These are phyloP conservation scores for Phyllostomus discolor DNA, from an alignment of 2,113 vertebrate species.

Conservation along the genomic window DNA sequence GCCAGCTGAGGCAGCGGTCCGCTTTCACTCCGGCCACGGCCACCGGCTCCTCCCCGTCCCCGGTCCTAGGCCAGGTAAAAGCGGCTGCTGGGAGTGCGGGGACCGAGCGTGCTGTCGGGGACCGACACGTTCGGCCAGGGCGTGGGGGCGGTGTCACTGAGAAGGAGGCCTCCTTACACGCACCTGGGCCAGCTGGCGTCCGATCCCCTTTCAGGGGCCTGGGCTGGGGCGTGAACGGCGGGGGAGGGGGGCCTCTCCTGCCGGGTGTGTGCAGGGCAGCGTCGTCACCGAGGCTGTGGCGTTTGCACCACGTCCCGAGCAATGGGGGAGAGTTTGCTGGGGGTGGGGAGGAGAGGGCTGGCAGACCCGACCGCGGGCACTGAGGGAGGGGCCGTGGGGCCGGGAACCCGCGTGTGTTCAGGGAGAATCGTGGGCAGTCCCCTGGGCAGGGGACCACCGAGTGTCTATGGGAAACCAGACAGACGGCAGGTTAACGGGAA, in stretches of 20 bases:
- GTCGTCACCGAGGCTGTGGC: background rate
- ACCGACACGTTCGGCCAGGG: rapidly evolving
- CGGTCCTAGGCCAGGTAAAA: conserved; percentile 95
- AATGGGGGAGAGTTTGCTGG: too few relatives aligned
- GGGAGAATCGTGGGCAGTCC: background rate
- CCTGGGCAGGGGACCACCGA: background rate
- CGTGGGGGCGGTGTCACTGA: rapidly evolving
- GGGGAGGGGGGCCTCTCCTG: background rate
- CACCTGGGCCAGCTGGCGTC: background rate
- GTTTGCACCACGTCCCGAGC: background rate
- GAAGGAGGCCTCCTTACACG: background rate
- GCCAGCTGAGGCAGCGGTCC: conserved; percentile 92
- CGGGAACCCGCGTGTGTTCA: background rate
- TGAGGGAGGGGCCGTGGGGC: background rate
- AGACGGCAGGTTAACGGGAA: background rate
- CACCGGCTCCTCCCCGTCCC: conserved; percentile 96
- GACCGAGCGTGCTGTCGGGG: rapidly evolving
- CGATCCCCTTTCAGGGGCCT: background rate
- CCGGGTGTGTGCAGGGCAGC: background rate
- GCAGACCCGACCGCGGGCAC: background rate
- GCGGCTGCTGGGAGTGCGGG: background rate
- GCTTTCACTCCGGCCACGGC: conserved; percentile 96
- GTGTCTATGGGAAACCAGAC: background rate
- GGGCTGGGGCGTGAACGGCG: background rate
- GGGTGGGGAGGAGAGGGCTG: background rate